Evolutionary conservation across 2,113 vertebrate genomes (phyloP).

Genomic region (Carettochelys insculpta): DNA sequence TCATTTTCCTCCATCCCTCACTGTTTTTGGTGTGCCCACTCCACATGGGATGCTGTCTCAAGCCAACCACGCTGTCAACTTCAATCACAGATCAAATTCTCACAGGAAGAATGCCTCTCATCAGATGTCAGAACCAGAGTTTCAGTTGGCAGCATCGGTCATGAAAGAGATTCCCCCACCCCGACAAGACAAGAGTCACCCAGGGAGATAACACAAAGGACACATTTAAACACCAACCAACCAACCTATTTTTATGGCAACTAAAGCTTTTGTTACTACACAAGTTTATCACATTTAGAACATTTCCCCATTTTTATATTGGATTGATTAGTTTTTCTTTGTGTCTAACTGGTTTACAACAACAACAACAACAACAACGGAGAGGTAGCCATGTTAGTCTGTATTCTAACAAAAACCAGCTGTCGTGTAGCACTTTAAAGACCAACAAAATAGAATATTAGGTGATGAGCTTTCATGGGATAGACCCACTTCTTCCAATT

Average conservation of each 20-base stretch:
- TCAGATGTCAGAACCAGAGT: background rate
- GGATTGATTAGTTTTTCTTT: constrained; percentile 62
- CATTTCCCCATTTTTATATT: background rate
- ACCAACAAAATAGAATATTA: no score
- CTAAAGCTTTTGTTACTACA: background rate
- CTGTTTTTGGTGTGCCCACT: background rate
- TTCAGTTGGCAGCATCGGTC: background rate
- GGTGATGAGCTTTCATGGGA: no score
- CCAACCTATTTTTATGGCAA: background rate
- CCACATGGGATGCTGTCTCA: background rate
- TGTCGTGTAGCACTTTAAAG: no score
- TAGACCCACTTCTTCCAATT: no score
- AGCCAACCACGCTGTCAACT: background rate
- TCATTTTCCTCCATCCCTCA: background rate
- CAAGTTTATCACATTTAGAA: background rate
- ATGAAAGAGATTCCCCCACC: background rate
- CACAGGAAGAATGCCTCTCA: background rate
- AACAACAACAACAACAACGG: no score
- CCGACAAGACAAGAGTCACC: background rate
- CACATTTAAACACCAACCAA: background rate
- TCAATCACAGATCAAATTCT: background rate
- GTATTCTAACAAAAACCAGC: no score
- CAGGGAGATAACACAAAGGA: background rate
- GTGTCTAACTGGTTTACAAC: no score
- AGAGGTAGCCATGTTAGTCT: no score